Conservation (phyloP, 2,888 invertebrate species). For the Ferdinandea cuprea region DNA sequence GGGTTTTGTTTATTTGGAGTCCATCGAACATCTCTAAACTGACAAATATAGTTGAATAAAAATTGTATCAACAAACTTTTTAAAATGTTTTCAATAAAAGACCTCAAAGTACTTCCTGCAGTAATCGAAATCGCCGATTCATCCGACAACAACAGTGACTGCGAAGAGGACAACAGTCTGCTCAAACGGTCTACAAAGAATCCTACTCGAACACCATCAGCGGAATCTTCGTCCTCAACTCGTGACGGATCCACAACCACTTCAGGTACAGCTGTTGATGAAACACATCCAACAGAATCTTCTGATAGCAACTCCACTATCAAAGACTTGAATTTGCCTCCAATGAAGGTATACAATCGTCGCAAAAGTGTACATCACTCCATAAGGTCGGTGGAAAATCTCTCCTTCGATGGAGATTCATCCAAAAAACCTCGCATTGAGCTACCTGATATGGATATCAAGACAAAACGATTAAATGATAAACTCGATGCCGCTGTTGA, state of each 20-base stretch:
- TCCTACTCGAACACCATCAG: no score
- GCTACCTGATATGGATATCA: background rate
- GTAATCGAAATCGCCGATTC: constrained; percentile 21
- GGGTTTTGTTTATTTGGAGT: background rate
- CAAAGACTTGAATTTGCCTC: background rate
- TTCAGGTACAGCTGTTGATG: background rate
- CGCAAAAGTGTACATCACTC: constrained; percentile 55
- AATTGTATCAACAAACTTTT: background rate
- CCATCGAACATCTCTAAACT: background rate
- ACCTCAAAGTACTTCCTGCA: background rate
- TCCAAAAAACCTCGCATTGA: background rate
- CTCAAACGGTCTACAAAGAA: no score
- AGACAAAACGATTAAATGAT: constrained; percentile 6
- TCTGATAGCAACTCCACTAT: background rate
- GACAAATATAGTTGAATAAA: background rate
- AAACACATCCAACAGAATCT: background rate
- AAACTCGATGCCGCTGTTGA: constrained; percentile 15
- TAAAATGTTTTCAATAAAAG: background rate
- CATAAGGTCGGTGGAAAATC: constrained; percentile 9
- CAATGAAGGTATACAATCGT: constrained; percentile 29
- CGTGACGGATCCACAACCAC: background rate
- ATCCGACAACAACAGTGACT: constrained; percentile 4
- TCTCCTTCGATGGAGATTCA: constrained; percentile 27
- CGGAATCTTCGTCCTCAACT: background rate
- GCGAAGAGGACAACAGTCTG: background rate